phyloP scores from a whole-genome alignment of 1,140 invertebrate genomes.

The Oryzaephilus surinamensis region DNA sequence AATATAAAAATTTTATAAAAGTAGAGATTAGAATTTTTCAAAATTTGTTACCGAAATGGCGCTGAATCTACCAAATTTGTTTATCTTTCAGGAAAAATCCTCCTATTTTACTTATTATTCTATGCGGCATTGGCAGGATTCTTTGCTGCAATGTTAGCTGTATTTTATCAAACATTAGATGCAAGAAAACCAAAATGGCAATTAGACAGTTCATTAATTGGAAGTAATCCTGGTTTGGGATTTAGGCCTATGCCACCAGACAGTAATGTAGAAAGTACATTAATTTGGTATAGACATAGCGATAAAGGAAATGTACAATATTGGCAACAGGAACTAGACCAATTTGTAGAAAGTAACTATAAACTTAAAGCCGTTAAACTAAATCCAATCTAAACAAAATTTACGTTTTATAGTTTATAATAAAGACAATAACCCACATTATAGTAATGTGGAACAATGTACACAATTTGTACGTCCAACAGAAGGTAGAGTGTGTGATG shows the following conservation, averaged over 20 bases:
- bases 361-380: not conserved
- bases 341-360: constrained; percentile 65
- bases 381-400: not conserved
- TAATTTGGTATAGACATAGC: constrained; percentile 83
- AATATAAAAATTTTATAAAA: too few relatives aligned
- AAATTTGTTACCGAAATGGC: too few relatives aligned
- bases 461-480: constrained; percentile 48
- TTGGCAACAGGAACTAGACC: constrained; percentile 62
- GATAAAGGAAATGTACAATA: constrained; percentile 60
- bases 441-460: constrained; percentile 57
- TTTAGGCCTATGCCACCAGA: constrained; percentile 79
- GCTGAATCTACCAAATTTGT: too few relatives aligned
- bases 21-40: too few relatives aligned
- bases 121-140: constrained; percentile 79
- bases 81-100: constrained; percentile 76
- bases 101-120: constrained; percentile 89
- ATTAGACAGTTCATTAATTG: constrained; percentile 72
- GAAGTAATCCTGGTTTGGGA: constrained; percentile 84
- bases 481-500: constrained; percentile 58
- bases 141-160: constrained; percentile 81
- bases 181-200: constrained; percentile 76
- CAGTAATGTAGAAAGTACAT: constrained; percentile 78
- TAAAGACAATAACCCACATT: constrained; percentile 49
- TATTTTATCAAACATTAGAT: constrained; percentile 90
- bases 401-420: constrained; percentile 49